These are phyloP conservation scores for Macaca fascicularis DNA, from an alignment of 2,113 vertebrate genomes.

Conservation along the genomic window T2T-MFA8v1.1 NC_088388.1:29122001-29122500, in stretches of 20 bases:
- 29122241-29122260: background rate
- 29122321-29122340: background rate
- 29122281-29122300: background rate
- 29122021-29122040: background rate
- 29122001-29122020: rapidly evolving
- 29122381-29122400: background rate
- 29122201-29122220: background rate
- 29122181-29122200: background rate
- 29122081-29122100: background rate
- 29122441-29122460: background rate
- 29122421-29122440: background rate
- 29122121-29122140: background rate
- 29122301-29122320: background rate
- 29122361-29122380: background rate
- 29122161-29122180: background rate
- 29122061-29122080: background rate
- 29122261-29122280: background rate
- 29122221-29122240: background rate
- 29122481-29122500: background rate
- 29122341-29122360: background rate
- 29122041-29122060: background rate
- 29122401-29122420: background rate
- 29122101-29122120: background rate
- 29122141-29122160: rapidly evolving
- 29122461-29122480: background rate